Evolutionary conservation across 2,888 invertebrate species (phyloP).

Genomic region (Stratiomys singularior): DNA sequence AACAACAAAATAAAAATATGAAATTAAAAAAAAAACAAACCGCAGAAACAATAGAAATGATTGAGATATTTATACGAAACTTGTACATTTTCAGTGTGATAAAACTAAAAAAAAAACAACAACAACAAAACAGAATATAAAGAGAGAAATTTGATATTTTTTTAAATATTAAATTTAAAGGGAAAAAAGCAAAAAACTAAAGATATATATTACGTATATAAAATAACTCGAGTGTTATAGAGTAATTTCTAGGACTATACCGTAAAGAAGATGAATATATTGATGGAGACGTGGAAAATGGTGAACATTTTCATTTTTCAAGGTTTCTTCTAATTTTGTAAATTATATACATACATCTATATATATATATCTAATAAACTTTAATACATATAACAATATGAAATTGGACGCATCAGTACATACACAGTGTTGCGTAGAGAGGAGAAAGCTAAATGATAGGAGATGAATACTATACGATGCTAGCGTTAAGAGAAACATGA

Average conservation of each 20-base stretch:
- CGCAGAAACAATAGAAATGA: conserved; percentile 35
- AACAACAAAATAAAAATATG: conserved; percentile 7
- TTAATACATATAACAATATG: conserved; percentile 15
- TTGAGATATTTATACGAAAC: conserved; percentile 39
- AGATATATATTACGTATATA: conserved; percentile 47
- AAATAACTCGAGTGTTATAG: conserved; percentile 34
- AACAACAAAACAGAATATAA: conserved; percentile 35
- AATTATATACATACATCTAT: conserved; percentile 12
- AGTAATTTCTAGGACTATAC: conserved; percentile 35
- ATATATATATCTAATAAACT: conserved; percentile 11
- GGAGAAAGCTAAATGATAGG: neutral
- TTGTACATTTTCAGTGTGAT: conserved; percentile 45
- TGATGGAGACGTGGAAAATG: conserved; percentile 11
- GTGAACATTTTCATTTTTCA: conserved; percentile 29
- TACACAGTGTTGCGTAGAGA: neutral
- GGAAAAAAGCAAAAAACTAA: conserved; percentile 49
- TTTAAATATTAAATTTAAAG: conserved; percentile 43
- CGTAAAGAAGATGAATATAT: conserved; percentile 20
- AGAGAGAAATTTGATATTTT: conserved; percentile 44
- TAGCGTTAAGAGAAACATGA: conserved; percentile 14
- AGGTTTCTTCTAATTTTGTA: conserved; percentile 39
- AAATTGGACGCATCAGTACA: neutral
- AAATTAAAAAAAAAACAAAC: conserved; percentile 4
- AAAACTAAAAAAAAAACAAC: conserved; percentile 34
- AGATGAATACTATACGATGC: conserved; percentile 19